Evolutionary conservation across 1,140 invertebrate genomes (phyloP), one percentile per base, ranked within the genome.

Genomic region (Thalassaphorura encarpata): DNA sequence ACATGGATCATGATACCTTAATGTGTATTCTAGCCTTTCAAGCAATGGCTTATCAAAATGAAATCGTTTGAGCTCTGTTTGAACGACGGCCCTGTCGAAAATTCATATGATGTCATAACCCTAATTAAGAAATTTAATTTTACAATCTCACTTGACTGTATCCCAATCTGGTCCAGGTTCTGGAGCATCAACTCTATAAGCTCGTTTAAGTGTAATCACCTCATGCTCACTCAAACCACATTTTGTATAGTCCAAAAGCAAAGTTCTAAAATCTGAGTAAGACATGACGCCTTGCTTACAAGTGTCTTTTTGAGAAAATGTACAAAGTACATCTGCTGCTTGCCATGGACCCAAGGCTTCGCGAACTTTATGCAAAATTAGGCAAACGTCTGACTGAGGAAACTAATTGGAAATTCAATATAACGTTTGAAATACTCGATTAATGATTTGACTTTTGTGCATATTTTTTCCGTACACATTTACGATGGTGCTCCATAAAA

Each of bases 401-500:
- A 64, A 64, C 63, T 64, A 19, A 11, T 1, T 51, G 27, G 2
- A 16, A 21, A 52, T 19, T 39, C 8, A 16, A 36, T 51, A 31
- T 5, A 13, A 16, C 16, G 8, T 13, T 11, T 21, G 26, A 19
- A 36, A 45, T 41, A 21, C 19, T 26, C 28, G 11, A 36, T 11
- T 36, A 11, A 11, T 36, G 11, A n/a, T 4, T 23, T 16, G 16
- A n/a, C n/a, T n/a, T n/a, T n/a, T n/a, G n/a, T n/a, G n/a, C n/a
- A 24, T 27, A 43, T 45, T 13, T 29, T 4, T 23, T 18, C 41
- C 63, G 69, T 66, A 89, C 87, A 77, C 87, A 77, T 58, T 79
- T 67, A 52, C 77, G 69, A 71, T 89, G 73, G n/a, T 80, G 67
- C 70, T 95, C 90, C 89, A 94, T 87, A 69, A 88, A 92, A 42